These are phyloP conservation scores for Psylliodes chrysocephalus DNA, from an alignment of 2,888 invertebrate genomes.

Conservation along the genomic window DNA sequence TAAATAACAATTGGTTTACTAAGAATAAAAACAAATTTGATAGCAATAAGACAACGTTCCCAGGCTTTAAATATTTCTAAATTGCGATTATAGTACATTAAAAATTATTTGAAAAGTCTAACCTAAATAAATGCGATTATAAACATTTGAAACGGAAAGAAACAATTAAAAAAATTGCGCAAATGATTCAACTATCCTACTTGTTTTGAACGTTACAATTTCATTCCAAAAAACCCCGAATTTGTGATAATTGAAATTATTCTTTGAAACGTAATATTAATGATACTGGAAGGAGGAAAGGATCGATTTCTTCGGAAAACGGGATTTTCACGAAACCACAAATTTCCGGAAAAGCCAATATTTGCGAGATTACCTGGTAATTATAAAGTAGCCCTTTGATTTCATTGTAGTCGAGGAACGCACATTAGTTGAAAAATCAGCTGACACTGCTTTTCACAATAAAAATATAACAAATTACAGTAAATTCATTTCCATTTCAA, in stretches of 20 bases:
- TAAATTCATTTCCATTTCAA: constrained; percentile 22
- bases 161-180: not conserved
- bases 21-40: no score
- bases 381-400: constrained; percentile 27
- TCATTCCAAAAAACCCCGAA: not conserved
- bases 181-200: not conserved
- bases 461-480: constrained; percentile 29
- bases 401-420: constrained; percentile 36
- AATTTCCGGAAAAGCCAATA: not conserved
- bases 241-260: not conserved
- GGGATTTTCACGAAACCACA: constrained; percentile 5
- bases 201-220: not conserved
- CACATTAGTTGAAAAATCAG: constrained; percentile 46
- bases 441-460: constrained; percentile 43
- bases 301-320: constrained; percentile 30
- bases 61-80: no score
- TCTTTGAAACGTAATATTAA: constrained; percentile 19
- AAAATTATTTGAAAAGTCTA: constrained; percentile 6
- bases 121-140: not conserved
- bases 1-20: no score
- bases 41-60: no score
- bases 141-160: not conserved
- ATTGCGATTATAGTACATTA: not conserved
- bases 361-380: constrained; percentile 34
- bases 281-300: constrained; percentile 18